Percentiles rank a stretch among this genome's conserved stretches.
Conservation (phyloP, 2,797 vertebrate species). For the Furcifer pardalis region DNA sequence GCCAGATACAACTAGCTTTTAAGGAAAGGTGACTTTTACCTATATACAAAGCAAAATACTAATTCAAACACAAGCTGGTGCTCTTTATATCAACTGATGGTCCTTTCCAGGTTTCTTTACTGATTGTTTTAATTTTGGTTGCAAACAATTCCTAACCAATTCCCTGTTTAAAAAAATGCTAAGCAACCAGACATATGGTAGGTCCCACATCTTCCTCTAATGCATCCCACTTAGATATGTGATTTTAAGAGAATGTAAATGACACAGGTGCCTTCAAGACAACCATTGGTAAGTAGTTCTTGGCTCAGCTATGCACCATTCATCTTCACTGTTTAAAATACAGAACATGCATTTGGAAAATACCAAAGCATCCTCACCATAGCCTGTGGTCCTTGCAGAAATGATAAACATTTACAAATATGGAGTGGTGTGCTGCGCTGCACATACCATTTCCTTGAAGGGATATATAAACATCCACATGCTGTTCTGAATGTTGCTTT, state of each 20-base stretch:
- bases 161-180: not conserved
- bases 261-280: not conserved
- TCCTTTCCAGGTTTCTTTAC: not conserved
- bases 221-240: not conserved
- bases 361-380: constrained; percentile 5
- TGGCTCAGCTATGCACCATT: constrained; percentile 14
- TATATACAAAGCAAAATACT: not conserved
- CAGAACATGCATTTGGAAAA: constrained; percentile 29
- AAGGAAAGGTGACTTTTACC: too few relatives aligned
- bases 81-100: too few relatives aligned
- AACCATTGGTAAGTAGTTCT: not conserved
- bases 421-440: constrained; percentile 88
- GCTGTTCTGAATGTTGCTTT: constrained; percentile 54
- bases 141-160: not conserved
- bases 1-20: too few relatives aligned
- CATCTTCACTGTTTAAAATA: constrained; percentile 39
- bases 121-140: not conserved
- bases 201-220: not conserved
- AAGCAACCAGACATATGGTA: not conserved
- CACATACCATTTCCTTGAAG: constrained; percentile 70
- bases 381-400: constrained; percentile 42
- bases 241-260: constrained; percentile 1
- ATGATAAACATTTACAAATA: constrained; percentile 80
- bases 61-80: not conserved
- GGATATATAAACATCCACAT: constrained; percentile 79